phyloP scores from a whole-genome alignment of 2,797 vertebrate species.

The Hybognathus amarus region DNA sequence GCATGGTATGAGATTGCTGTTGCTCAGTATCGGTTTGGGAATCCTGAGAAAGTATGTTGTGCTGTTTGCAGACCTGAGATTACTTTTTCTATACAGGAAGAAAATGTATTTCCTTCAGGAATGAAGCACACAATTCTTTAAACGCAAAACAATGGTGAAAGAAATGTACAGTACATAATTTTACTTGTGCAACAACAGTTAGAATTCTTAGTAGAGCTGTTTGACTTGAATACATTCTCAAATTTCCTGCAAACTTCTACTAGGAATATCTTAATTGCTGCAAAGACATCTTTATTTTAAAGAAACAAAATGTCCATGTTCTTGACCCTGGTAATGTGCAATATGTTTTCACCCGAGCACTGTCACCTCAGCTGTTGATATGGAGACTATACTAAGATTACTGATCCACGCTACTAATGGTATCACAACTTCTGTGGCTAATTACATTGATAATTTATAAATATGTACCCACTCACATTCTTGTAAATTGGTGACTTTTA shows the following conservation, averaged over 20 bases:
- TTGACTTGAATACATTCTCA: not conserved
- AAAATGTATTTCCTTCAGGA: not conserved
- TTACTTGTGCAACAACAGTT: not conserved
- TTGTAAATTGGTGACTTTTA: not conserved
- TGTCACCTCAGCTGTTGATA: conserved; percentile 3
- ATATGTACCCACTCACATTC: conserved; percentile 27
- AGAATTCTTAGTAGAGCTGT: not conserved
- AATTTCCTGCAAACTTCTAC: not conserved
- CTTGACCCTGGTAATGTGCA: not conserved
- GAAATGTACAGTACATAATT: not conserved
- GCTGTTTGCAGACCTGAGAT: not conserved
- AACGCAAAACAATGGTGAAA: not conserved
- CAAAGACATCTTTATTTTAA: not conserved
- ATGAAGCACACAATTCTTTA: not conserved
- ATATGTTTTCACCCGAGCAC: not conserved
- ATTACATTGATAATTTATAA: conserved; percentile 28
- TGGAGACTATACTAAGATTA: conserved; percentile 3
- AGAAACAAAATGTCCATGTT: not conserved
- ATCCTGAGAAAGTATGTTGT: not conserved
- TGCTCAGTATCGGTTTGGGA: not conserved
- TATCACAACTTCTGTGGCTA: conserved; percentile 5
- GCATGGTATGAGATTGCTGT: not conserved
- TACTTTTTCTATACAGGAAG: not conserved
- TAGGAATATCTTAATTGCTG: not conserved
- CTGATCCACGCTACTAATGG: not conserved